These are phyloP conservation scores for Microcebus griseorufus DNA, from an alignment of 2,113 vertebrate species.

Conservation along the genomic window DNA sequence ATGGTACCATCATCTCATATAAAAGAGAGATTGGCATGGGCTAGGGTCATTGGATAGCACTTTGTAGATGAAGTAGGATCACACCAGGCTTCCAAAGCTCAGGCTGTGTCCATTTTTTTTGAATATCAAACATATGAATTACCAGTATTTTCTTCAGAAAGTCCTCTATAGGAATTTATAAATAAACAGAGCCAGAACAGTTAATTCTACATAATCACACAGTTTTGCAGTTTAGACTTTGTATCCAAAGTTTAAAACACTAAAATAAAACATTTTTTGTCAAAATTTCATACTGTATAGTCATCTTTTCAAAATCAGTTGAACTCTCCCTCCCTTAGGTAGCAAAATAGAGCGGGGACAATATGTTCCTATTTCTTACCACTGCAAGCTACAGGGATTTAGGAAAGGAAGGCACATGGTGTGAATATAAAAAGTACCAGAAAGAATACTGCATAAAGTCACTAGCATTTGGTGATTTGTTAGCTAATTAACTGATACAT, in stretches of 20 bases:
- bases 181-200: neutral
- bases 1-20: neutral
- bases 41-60: neutral
- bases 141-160: constrained; percentile 8
- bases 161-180: neutral
- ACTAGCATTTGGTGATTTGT: neutral
- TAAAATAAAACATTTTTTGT: neutral
- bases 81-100: neutral
- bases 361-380: neutral
- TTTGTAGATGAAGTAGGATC: neutral
- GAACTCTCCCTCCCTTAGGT: neutral
- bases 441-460: neutral
- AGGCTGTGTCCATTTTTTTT: neutral
- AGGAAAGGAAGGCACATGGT: neutral
- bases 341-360: neutral
- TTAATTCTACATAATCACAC: constrained; percentile 9
- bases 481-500: constrained; percentile 2
- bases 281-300: neutral
- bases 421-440: neutral
- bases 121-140: neutral
- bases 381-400: neutral
- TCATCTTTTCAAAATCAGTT: neutral
- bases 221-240: neutral
- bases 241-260: neutral
- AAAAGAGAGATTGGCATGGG: neutral